These are phyloP conservation scores for Sebastes steindachneri DNA, from an alignment of 2,797 vertebrate species.

Conservation along the genomic window DNA sequence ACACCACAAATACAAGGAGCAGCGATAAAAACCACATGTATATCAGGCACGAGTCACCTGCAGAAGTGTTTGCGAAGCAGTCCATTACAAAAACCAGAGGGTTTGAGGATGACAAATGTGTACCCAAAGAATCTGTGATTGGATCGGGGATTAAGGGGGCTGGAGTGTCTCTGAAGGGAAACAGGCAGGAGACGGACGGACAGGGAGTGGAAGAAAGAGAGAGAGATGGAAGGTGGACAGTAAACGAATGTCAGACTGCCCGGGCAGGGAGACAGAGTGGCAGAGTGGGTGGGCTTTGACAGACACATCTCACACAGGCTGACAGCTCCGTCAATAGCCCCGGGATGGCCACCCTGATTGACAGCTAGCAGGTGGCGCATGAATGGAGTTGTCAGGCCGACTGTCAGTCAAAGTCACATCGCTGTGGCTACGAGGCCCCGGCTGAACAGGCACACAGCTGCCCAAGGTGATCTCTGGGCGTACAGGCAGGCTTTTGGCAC, in stretches of 20 bases:
- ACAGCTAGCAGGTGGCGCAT: conserved; percentile 91
- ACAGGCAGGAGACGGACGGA: conserved; percentile 58
- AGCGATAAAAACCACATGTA: conserved; percentile 52
- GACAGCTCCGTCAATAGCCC: conserved; percentile 88
- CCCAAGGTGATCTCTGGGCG: conserved; percentile 86
- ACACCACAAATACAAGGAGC: conserved; percentile 36
- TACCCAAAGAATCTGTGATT: conserved; percentile 77
- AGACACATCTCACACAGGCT: conserved; percentile 86
- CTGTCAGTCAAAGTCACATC: conserved; percentile 82
- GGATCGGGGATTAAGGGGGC: conserved; percentile 79
- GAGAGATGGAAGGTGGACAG: conserved; percentile 59
- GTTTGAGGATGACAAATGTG: conserved; percentile 76
- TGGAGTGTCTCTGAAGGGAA: conserved; percentile 69
- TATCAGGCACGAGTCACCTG: conserved; percentile 62
- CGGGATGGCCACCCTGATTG: conserved; percentile 84
- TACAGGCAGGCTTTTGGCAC: conserved; percentile 72
- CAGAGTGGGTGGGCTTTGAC: conserved; percentile 84
- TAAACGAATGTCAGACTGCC: conserved; percentile 72
- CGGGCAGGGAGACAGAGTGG: conserved; percentile 68
- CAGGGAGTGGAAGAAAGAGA: conserved; percentile 55
- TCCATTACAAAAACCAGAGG: conserved; percentile 64
- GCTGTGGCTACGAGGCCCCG: conserved; percentile 78
- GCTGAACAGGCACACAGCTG: conserved; percentile 82
- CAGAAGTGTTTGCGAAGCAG: conserved; percentile 67
- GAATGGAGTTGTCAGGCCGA: conserved; percentile 89